Percentiles rank a stretch among this genome's conserved stretches.
Conservation (phyloP, 2,888 invertebrate species). For the Axea sp. region DNA sequence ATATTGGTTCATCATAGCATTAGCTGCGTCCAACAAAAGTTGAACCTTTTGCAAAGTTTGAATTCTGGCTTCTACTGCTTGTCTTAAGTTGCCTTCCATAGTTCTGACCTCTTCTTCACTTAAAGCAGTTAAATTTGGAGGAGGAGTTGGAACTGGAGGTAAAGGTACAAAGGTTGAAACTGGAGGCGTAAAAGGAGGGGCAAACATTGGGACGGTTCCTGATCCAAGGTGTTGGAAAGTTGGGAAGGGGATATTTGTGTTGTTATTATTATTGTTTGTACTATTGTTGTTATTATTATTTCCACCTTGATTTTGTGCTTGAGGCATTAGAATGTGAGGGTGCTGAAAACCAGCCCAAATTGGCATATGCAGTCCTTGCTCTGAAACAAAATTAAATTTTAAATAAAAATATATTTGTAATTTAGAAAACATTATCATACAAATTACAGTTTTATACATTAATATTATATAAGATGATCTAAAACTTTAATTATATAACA, state of each 20-base stretch:
- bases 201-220: slow-evolving; percentile 77
- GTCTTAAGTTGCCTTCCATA: slow-evolving; percentile 94
- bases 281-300: slow-evolving; percentile 45
- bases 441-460: no score
- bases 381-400: no score
- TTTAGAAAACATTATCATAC: no score
- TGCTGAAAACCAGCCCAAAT: slow-evolving; percentile 72
- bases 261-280: slow-evolving; percentile 55
- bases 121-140: slow-evolving; percentile 86
- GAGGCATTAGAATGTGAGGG: slow-evolving; percentile 66
- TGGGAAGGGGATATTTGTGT: slow-evolving; percentile 63
- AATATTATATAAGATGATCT: no score
- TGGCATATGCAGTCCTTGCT: slow-evolving; percentile 69
- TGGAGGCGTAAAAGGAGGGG: slow-evolving; percentile 81
- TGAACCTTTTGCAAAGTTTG: slow-evolving; percentile 91
- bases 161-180: slow-evolving; percentile 80
- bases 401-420: slow-evolving; percentile 10
- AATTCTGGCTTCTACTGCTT: slow-evolving; percentile 94
- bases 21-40: slow-evolving; percentile 94
- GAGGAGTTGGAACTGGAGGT: slow-evolving; percentile 88
- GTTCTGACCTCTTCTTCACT: slow-evolving; percentile 90
- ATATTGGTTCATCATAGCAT: slow-evolving; percentile 96
- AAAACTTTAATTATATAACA: no score
- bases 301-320: slow-evolving; percentile 54
- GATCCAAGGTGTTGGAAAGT: slow-evolving; percentile 69